Percentiles rank a stretch among this genome's conserved stretches.
Conservation (phyloP, 2,797 vertebrate genomes). For the Stomatorhinus walkeri region DNA sequence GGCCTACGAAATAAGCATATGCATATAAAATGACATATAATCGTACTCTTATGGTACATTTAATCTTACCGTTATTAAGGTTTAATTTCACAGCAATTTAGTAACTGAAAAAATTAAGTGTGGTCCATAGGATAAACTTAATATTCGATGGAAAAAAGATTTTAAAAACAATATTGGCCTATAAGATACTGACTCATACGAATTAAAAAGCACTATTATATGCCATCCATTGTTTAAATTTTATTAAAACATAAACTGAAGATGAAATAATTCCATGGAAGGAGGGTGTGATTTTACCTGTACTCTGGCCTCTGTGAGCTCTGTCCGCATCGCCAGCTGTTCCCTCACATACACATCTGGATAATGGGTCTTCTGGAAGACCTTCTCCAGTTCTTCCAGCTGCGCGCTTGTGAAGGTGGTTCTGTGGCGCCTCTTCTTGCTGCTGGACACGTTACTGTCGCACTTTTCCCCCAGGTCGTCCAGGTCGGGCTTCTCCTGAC, state of each 20-base stretch:
- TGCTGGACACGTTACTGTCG: conserved; percentile 96
- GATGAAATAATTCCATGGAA: not conserved
- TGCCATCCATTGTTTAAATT: not conserved
- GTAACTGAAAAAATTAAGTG: not conserved
- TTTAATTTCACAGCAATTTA: not conserved
- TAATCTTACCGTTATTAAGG: not conserved
- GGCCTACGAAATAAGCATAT: not conserved
- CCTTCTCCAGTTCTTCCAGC: conserved; percentile 94
- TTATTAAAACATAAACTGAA: not conserved
- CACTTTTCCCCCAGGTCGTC: conserved; percentile 84
- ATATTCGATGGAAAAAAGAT: not conserved
- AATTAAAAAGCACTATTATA: not conserved
- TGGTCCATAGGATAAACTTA: not conserved
- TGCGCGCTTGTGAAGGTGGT: conserved; percentile 96
- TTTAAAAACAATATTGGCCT: not conserved
- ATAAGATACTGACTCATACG: not conserved
- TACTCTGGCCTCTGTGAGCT: conserved; percentile 92
- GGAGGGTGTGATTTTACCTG: conserved; percentile 65
- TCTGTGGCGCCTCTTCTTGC: conserved; percentile 90
- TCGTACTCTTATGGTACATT: not conserved
- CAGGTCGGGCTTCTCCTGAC: conserved; percentile 71
- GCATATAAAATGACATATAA: not conserved
- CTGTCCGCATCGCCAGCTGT: conserved; percentile 92
- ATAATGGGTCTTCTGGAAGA: conserved; percentile 98
- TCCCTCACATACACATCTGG: conserved; percentile 96